Evolutionary conservation across 1,140 invertebrate genomes (phyloP).

Genomic region (Eurosta solidaginis): DNA sequence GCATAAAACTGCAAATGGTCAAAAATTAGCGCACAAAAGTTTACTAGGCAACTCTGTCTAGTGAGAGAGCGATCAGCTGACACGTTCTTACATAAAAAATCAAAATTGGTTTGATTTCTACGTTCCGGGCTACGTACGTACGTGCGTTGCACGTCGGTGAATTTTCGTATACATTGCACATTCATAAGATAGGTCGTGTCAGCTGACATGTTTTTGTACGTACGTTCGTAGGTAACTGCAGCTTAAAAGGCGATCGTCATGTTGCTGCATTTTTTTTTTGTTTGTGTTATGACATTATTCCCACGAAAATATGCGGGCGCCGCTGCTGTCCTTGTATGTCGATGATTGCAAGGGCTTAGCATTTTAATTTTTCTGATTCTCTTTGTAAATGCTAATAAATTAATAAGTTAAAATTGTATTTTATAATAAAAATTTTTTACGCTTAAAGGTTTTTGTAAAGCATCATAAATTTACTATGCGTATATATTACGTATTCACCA

Average conservation of each 20-base stretch:
- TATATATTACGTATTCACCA: not conserved
- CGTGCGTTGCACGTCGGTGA: too few species aligned
- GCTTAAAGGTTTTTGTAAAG: not conserved
- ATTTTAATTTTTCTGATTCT: not conserved
- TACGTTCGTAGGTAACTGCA: too few species aligned
- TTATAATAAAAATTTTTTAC: not conserved
- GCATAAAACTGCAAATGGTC: too few species aligned
- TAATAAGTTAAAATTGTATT: slow-evolving; percentile 24
- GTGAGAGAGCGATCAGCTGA: too few species aligned
- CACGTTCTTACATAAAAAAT: too few species aligned
- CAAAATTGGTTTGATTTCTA: too few species aligned
- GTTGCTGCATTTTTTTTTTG: not conserved
- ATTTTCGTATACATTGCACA: too few species aligned
- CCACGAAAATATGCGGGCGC: not conserved
- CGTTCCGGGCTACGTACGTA: too few species aligned
- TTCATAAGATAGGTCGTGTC: too few species aligned
- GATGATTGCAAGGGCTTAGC: not conserved
- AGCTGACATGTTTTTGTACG: too few species aligned
- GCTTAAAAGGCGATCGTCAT: not conserved
- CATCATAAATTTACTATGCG: not conserved
- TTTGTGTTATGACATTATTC: not conserved
- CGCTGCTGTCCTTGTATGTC: not conserved
- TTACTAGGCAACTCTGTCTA: too few species aligned
- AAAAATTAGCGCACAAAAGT: too few species aligned
- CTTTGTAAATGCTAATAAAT: not conserved